phyloP scores from a whole-genome alignment of 2,888 invertebrate genomes.

The Leptinotarsa peninsularis region DNA sequence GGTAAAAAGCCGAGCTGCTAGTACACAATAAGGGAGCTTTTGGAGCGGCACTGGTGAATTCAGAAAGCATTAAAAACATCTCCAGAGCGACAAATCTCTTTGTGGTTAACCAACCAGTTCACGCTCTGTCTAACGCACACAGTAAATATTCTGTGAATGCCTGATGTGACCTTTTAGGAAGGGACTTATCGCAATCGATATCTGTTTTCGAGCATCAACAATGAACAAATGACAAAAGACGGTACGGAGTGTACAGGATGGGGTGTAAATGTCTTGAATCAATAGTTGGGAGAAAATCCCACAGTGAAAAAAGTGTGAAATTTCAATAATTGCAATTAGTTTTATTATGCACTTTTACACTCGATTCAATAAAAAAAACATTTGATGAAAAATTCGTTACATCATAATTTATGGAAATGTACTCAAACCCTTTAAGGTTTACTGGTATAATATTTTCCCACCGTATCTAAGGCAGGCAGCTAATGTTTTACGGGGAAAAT shows the following conservation, averaged over 20 bases:
- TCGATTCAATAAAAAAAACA: no score
- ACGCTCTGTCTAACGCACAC: conserved; percentile 49
- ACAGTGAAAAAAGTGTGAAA: no score
- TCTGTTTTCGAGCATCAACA: conserved; percentile 16
- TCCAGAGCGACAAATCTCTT: conserved; percentile 52
- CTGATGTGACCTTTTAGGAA: conserved; percentile 15
- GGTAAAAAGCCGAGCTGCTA: conserved; percentile 1
- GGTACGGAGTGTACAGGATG: neutral
- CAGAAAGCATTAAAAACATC: conserved; percentile 53
- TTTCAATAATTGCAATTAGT: no score
- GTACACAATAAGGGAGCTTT: neutral
- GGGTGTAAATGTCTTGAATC: no score
- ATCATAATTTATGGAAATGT: no score
- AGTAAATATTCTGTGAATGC: conserved; percentile 27
- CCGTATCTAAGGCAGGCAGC: no score
- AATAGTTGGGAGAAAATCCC: no score
- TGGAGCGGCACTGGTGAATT: conserved; percentile 47
- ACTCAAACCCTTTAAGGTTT: no score
- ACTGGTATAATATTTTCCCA: no score
- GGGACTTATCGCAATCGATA: conserved; percentile 33
- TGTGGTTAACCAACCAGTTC: conserved; percentile 52
- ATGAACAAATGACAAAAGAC: neutral
- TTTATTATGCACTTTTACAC: no score
- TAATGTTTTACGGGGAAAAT: no score
- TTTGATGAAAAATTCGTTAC: no score